Conservation (phyloP, 2,888 invertebrate species). For the Diadromus collaris region DNA sequence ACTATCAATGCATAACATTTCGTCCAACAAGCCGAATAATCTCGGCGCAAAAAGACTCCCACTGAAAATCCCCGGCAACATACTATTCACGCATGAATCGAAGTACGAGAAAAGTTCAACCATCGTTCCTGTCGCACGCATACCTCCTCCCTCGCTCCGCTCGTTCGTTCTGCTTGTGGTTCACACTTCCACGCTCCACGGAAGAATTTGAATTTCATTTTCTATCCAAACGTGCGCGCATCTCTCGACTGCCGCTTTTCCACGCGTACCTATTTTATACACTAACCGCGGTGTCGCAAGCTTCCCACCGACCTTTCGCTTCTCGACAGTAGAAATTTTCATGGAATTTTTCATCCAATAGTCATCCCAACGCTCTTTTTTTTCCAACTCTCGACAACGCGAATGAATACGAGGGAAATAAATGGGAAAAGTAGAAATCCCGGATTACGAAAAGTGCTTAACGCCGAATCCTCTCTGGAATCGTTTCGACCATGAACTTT, state of each 20-base stretch:
- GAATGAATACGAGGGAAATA: neutral
- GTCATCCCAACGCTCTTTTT: neutral
- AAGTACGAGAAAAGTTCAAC: constrained; percentile 19
- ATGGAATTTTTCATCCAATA: constrained; percentile 19
- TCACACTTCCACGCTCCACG: constrained; percentile 39
- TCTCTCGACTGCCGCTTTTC: constrained; percentile 17
- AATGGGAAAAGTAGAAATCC: neutral
- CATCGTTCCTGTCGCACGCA: constrained; percentile 22
- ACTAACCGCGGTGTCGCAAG: neutral
- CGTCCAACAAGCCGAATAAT: constrained; percentile 19
- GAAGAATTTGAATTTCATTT: constrained; percentile 63
- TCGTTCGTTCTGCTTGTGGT: constrained; percentile 40
- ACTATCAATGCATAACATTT: neutral
- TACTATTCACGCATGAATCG: constrained; percentile 13
- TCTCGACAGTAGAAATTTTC: constrained; percentile 22
- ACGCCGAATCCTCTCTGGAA: neutral
- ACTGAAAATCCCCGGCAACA: constrained; percentile 4
- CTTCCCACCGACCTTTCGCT: constrained; percentile 22
- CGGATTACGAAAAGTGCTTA: neutral
- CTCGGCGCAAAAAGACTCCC: constrained; percentile 6
- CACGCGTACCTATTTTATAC: constrained; percentile 10
- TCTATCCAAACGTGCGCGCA: constrained; percentile 54
- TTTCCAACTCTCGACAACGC: constrained; percentile 16
- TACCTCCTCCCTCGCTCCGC: constrained; percentile 9
- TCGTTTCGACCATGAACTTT: neutral